A percentile compares a stretch with the other conserved stretches of the same genome.
Conservation (phyloP, 2,888 invertebrate species). For the Epirrhoe alternata region DNA sequence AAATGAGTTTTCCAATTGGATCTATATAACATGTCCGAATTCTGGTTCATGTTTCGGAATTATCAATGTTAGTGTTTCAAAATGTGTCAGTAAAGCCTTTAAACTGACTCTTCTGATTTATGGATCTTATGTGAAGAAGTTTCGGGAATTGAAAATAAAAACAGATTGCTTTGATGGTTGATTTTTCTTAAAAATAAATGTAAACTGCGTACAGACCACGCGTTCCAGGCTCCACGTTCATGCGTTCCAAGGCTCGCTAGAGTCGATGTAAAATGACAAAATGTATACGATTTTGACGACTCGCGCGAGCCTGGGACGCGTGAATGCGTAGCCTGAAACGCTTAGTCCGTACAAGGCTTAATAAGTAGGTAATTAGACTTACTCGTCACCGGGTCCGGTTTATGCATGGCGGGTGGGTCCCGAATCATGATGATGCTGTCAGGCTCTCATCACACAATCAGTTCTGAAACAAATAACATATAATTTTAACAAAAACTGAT, state of each 20-base stretch:
- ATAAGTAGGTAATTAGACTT: constrained; percentile 47
- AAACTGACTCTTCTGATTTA: not conserved
- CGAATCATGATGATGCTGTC: constrained; percentile 79
- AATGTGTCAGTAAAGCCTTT: constrained; percentile 1
- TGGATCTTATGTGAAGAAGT: not conserved
- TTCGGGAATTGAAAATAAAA: not conserved
- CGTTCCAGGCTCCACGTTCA: no score
- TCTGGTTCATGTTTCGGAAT: constrained; percentile 18
- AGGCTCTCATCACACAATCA: constrained; percentile 73
- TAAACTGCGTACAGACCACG: no score
- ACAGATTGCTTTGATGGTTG: not conserved
- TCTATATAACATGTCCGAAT: constrained; percentile 16
- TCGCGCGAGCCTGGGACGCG: no score
- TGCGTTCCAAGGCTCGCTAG: no score
- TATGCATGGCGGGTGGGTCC: constrained; percentile 84
- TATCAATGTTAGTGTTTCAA: not conserved
- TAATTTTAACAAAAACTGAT: not conserved
- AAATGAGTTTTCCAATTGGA: constrained; percentile 32
- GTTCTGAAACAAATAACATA: constrained; percentile 66
- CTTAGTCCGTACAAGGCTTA: no score
- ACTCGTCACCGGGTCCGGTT: constrained; percentile 77
- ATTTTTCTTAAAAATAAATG: not conserved
- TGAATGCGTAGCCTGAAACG: no score
- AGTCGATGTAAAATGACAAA: no score
- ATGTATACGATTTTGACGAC: no score